Evolutionary conservation across 2,888 invertebrate genomes (phyloP), one percentile per base, ranked within the genome.

Genomic region (Arrhopalites spinosus): DNA sequence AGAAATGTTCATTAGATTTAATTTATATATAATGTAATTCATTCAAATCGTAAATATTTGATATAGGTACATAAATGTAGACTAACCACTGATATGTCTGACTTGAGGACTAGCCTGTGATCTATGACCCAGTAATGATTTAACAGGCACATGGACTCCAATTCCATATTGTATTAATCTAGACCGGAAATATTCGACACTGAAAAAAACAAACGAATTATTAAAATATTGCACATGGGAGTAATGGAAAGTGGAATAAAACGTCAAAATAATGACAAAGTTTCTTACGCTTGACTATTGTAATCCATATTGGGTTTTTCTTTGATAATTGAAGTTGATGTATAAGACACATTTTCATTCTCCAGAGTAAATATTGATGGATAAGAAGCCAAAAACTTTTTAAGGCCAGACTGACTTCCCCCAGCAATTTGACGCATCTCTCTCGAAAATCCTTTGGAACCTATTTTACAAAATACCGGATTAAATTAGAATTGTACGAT

Each of bases 361-460:
- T 96, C 94, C 84, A 99, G 93, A 83, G 91, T 90, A 89, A 99
- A 99, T 84, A 99, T 90, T 79, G 96, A 93, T 83, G 99, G 98
- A 89, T 97, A 98, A 86, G 97, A 96, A 75, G 92, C 90, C 84
- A 99, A 90, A 88, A 99, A 99, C 87, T 98, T 98, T 87, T 95
- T 96, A 78, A 99, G 89, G 75, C 98, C 95, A 84, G 94, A 94
- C 87, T 98, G 97, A 83, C 96, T 96, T 83, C 96, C 96, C 82
- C 98, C 88, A 68, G 87, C 87, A 63, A 88, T 87, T 59, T 95
- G 95, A 83, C 96, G 89, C 98, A 98, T 98, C 88, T 98, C 98
- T 88, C 96, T 95, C 29, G 98, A 97, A 87, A 99, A 99, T 83
- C 96, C 98, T 87, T 97, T 96, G 83, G 98, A 97, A n/a, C 36